A percentile compares a stretch with the other conserved stretches of the same genome.
Evolutionary conservation across 2,113 vertebrate species (phyloP).

Genomic region (Felis chaus): DNA sequence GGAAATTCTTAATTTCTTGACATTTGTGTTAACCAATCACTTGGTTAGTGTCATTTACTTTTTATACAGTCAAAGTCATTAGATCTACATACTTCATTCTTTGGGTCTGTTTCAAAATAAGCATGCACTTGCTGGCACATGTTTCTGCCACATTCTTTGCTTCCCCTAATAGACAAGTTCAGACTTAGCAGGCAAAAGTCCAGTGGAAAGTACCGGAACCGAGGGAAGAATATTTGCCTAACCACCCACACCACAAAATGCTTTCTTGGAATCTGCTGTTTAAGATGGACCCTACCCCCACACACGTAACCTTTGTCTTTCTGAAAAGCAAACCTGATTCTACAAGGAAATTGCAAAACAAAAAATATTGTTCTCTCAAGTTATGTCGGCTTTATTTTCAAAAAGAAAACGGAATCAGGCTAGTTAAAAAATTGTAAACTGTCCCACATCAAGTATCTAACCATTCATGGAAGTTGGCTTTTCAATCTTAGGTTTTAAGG

Average conservation of each 20-base stretch:
- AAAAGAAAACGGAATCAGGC: not conserved
- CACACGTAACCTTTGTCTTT: slow-evolving; percentile 54
- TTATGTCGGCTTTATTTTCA: slow-evolving; percentile 1
- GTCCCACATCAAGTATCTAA: not conserved
- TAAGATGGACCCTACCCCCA: slow-evolving; percentile 36
- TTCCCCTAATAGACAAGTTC: slow-evolving; percentile 65
- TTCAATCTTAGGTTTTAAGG: not conserved
- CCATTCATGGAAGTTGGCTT: not conserved
- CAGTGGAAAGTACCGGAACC: slow-evolving; percentile 66
- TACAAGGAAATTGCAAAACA: slow-evolving; percentile 57
- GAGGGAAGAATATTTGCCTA: slow-evolving; percentile 69
- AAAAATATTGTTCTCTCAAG: slow-evolving; percentile 25
- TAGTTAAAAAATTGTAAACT: not conserved
- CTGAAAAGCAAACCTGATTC: slow-evolving; percentile 52
- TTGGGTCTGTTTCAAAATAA: slow-evolving; percentile 41
- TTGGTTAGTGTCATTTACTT: slow-evolving; percentile 12
- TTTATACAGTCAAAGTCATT: not conserved
- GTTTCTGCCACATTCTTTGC: slow-evolving; percentile 60
- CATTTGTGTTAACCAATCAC: not conserved
- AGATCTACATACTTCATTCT: not conserved
- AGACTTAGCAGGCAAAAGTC: slow-evolving; percentile 75
- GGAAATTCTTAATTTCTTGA: not conserved
- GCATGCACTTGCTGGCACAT: slow-evolving; percentile 19
- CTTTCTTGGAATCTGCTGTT: slow-evolving; percentile 69
- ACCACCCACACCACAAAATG: slow-evolving; percentile 62